Base-by-base conservation (phyloP, 2,113 vertebrate species). In the Rhagologus leucostigma region DNA sequence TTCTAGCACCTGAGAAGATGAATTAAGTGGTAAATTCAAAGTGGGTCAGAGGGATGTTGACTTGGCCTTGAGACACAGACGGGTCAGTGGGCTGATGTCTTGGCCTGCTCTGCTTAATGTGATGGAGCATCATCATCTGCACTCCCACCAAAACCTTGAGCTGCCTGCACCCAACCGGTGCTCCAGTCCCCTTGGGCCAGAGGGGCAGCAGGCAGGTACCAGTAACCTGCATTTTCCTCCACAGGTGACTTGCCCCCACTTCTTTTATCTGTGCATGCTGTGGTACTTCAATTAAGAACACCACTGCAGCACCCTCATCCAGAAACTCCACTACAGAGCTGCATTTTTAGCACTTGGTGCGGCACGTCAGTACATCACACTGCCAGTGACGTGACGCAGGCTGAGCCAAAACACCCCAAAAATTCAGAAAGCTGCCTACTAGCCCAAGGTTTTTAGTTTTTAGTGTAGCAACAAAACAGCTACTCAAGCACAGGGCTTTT, bases 1-100 rank as follows among this genome's bases (percentile, higher is more conserved):
- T 97, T 95, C 96, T 95, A 91, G 89, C 10, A 0, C 52, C n/a
- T 18, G 82, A 87, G 88, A 91, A 95, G 81, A 95, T 67, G 86
- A 95, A 96, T 94, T 87, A 91, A 92, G 87, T 95, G 92, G 81
- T 83, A 92, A 95, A 95, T 59, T 64, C 77, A 59, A 95, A 96
- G 70, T 95, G 89, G 96, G 92, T 95, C 94, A 96, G 63, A 74
- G 37, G 41, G 63, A 62, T 74, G 84, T 73, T 11, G 64, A 73
- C 84, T 84, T 52, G 74, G 90, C 93, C 92, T 93, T 73, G 69
- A 21, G 7, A 84, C 77, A 62, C 86, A 56, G 76, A 69, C 0
- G 1, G 56, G 69, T 86, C 75, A 62, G 62, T 19, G 49, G 78
- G 84, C 44, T 71, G 70, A 71, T 75, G 47, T 29, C 81, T 69